Percentiles rank a stretch among this genome's conserved stretches.
phyloP scores from a whole-genome alignment of 2,113 vertebrate species.

The Aix galericulata region DNA sequence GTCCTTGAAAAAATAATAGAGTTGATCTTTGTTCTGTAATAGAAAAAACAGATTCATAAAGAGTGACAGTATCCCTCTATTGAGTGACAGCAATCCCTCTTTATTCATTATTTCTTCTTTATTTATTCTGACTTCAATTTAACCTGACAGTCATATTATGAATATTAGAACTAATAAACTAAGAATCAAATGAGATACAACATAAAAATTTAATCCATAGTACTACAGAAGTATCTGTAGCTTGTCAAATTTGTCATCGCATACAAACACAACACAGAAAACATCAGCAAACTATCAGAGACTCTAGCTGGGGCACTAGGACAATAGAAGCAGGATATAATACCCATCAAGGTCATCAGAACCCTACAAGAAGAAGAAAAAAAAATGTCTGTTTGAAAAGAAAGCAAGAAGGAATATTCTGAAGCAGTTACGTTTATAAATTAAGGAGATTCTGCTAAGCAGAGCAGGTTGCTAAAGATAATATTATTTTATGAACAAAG shows the following conservation, averaged over 20 bases:
- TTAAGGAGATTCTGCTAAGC: slow-evolving; percentile 16
- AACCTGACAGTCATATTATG: background rate
- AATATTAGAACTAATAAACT: background rate
- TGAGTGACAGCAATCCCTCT: background rate
- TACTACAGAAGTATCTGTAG: background rate
- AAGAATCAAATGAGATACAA: background rate
- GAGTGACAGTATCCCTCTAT: background rate
- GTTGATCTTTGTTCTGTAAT: background rate
- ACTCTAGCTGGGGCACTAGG: background rate
- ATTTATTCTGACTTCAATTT: background rate
- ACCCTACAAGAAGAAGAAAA: slow-evolving; percentile 8
- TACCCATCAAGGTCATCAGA: background rate
- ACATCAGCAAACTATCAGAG: background rate
- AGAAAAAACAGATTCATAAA: background rate
- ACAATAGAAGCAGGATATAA: slow-evolving; percentile 35
- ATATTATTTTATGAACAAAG: background rate
- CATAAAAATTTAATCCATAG: background rate
- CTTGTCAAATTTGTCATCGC: background rate
- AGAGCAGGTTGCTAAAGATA: slow-evolving; percentile 19
- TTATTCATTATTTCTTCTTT: background rate
- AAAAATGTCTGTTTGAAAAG: background rate
- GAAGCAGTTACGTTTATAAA: slow-evolving; percentile 20
- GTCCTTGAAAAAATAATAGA: background rate
- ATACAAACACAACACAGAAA: background rate
- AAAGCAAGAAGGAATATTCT: background rate